Conservation (phyloP, 2,797 vertebrate genomes). For the Hafferia zeledoni region DNA sequence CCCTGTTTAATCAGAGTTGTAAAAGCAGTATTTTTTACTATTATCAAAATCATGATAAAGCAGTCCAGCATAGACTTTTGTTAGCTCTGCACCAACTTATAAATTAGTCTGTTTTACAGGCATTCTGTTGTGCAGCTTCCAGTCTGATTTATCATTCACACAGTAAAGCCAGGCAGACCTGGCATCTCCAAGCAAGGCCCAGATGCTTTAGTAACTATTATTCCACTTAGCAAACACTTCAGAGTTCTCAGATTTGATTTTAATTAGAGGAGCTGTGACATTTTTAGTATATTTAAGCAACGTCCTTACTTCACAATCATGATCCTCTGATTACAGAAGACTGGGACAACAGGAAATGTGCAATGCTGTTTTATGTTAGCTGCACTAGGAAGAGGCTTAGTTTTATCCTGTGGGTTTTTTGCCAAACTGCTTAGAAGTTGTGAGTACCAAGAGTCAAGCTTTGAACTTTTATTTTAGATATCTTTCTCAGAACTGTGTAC, state of each 20-base stretch:
- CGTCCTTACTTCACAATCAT: not conserved
- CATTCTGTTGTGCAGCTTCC: not conserved
- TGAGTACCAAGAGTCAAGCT: not conserved
- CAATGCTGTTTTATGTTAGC: not conserved
- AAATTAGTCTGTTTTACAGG: not conserved
- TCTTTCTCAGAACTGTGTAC: not conserved
- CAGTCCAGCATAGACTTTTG: not conserved
- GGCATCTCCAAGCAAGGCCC: not conserved
- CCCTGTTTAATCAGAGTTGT: not conserved
- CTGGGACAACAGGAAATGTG: not conserved
- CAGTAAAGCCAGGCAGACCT: not conserved
- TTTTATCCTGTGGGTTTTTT: not conserved
- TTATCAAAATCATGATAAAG: not conserved
- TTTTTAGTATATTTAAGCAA: not conserved
- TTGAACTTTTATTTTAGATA: not conserved
- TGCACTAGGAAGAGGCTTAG: not conserved
- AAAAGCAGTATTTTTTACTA: not conserved
- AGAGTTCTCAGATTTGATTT: constrained; percentile 12
- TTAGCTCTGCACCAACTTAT: not conserved
- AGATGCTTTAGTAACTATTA: not conserved
- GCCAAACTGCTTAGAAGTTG: not conserved
- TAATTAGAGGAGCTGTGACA: not conserved
- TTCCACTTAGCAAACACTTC: not conserved
- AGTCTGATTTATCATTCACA: not conserved
- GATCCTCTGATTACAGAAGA: not conserved